A percentile compares a stretch with the other conserved stretches of the same genome.
These are phyloP conservation scores for Gasterosteus aculeatus DNA, from an alignment of 2,113 vertebrate genomes.

Conservation along the genomic window DNA sequence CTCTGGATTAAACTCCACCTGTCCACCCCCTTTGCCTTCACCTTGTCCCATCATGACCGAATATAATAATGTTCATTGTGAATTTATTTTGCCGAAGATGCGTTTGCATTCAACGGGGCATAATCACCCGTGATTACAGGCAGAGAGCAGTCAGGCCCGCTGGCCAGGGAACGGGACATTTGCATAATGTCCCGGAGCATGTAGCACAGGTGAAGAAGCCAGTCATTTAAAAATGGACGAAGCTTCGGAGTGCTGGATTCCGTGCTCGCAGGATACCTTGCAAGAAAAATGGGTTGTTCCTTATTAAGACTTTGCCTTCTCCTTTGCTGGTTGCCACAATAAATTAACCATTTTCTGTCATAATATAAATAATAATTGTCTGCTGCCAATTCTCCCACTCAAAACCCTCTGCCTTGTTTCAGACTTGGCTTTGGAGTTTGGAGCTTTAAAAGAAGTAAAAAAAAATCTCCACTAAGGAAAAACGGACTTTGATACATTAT, in stretches of 20 bases:
- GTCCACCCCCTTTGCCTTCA: conserved; percentile 22
- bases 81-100: conserved; percentile 65
- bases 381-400: conserved; percentile 34
- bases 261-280: conserved; percentile 40
- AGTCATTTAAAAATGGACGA: conserved; percentile 70
- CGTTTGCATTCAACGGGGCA: conserved; percentile 57
- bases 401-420: conserved; percentile 7
- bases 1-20: conserved; percentile 37
- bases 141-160: conserved; percentile 59
- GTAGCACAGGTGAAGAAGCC: conserved; percentile 64
- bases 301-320: conserved; percentile 51
- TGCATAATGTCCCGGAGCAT: conserved; percentile 76
- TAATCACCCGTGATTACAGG: conserved; percentile 67
- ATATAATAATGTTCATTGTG: conserved; percentile 64
- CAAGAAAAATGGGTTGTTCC: conserved; percentile 58
- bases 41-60: conserved; percentile 24
- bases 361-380: conserved; percentile 56
- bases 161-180: conserved; percentile 55
- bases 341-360: conserved; percentile 62
- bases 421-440: conserved; percentile 7
- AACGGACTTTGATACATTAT: background rate
- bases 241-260: conserved; percentile 48
- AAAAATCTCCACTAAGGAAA: background rate
- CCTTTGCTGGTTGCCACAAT: conserved; percentile 31
- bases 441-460: background rate